These are phyloP conservation scores for Hipposideros larvatus DNA, from an alignment of 2,797 vertebrate genomes.

Conservation along the genomic window DNA sequence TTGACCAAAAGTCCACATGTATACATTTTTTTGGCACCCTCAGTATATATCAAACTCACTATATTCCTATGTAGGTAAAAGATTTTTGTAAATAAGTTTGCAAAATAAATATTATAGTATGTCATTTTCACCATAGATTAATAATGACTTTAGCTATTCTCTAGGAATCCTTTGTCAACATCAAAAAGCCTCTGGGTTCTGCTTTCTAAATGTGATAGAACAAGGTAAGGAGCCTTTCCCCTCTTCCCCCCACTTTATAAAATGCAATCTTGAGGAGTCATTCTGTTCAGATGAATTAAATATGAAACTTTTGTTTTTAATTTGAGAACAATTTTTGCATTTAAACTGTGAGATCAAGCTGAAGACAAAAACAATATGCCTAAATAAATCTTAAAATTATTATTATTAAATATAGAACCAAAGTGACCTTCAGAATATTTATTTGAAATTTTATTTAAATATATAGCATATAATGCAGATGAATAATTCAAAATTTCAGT, in stretches of 20 bases:
- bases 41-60: neutral
- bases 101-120: neutral
- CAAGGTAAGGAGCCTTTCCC: neutral
- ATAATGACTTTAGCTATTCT: neutral
- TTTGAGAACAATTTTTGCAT: conserved; percentile 2
- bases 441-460: conserved; percentile 14
- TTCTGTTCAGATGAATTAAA: neutral
- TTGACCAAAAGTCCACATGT: too few relatives aligned
- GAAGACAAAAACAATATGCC: neutral
- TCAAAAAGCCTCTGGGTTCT: neutral
- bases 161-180: conserved; percentile 8
- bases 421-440: neutral
- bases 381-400: neutral
- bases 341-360: neutral
- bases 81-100: neutral
- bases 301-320: neutral
- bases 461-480: neutral
- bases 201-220: neutral
- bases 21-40: too few relatives aligned
- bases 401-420: neutral
- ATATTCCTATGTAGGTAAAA: neutral
- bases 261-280: neutral
- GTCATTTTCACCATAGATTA: neutral
- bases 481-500: conserved; percentile 34
- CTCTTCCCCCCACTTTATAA: neutral